Evolutionary conservation across 2,113 vertebrate species (phyloP), one percentile per base, ranked within the genome.

Genomic region (Epinephelus fuscoguttatus): DNA sequence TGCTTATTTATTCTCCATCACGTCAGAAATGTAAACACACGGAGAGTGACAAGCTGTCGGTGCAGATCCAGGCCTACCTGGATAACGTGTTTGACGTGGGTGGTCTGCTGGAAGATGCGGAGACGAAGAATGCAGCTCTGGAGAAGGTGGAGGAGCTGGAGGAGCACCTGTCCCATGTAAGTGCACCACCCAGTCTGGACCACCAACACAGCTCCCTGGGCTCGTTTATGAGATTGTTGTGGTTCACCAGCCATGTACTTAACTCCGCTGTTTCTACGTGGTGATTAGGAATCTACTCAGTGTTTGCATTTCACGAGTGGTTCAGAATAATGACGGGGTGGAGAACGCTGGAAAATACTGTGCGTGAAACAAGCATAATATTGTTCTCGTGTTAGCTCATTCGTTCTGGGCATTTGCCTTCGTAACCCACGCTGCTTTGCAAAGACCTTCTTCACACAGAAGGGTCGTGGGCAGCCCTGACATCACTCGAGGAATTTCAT

Each of bases 51-150:
- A 99, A 99, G 95, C 95, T 99, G 84, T 97, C 96, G 21, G 98
- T 99, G 89, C 98, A 99, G 96, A 99, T 99, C 90, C 98, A 99
- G 92, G 98, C 98, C 0, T 99, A 99, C 94, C 94, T 99, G 91
- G 98, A 99, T 86, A 99, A 99, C 0, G 97, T 99, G 59, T 99
- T 99, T 1, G 98, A 99, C 0, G 98, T 99, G n/a, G 98, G 98
- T 21, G 98, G 97, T 47, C 94, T 99, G 84, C 92, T 99, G 91
- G 98, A 99, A 86, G 98, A 99, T 0, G 98, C 98, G 0, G 98
- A 99, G 93, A 99, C 98, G 25, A 99, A 99, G 94, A 99, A 98
- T 0, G 98, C 97, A 67, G 98, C 98, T 1, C 95, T 99, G 95
- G 98, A 99, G 95, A 99, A 99, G 93, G 98, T 99, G 93, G 98